Evolutionary conservation across 2,797 vertebrate genomes (phyloP), one percentile per base, ranked within the genome.

Genomic region (Coregonus suidteri): DNA sequence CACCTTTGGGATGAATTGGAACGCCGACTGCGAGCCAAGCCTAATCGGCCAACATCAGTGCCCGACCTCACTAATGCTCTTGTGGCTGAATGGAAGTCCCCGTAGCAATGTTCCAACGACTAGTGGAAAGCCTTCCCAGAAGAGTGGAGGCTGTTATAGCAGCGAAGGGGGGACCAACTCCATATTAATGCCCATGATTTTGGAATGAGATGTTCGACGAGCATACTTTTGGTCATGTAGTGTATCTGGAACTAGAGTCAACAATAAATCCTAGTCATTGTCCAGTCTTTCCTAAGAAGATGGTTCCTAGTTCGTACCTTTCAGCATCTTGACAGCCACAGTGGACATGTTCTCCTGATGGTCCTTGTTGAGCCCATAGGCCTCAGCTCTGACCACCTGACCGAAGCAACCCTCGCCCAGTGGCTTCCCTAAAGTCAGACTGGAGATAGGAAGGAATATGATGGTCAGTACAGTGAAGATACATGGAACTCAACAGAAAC

Each of bases 341-440:
- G 97, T 99, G 86, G 92, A 85, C 0, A 93, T 87, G 70, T 94
- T 95, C 75, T 98, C 96, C 0, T 92, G 91, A 65, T 80, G 85
- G 67, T 96, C 94, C 56, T 95, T 96, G 89, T 96, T 95, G 74
- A 99, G 95, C 76, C 97, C 95, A 0, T 96, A 96, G 68, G 97
- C 97, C 82, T 99, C 97, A 1, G 97, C 98, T 81, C 95, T 90
- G 69, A 99, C 96, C 88, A 99, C 98, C 91, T 99, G 98, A 79
- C 98, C 98, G 14, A 99, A 99, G 89, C 98, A 99, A 82, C 98
- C 98, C 90, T 99, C 98, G 0, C 98, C 98, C 13, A 99, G 93
- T 51, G 97, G 97, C 88, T 98, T 99, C 41, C 98, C 97, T 74
- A 99, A 90, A 3, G 95, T 96, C 89, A 99, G 90, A 91, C 98